These are phyloP conservation scores for Lepeophtheirus nordmannii DNA, from an alignment of 2,888 invertebrate genomes.

Conservation along the genomic window DNA sequence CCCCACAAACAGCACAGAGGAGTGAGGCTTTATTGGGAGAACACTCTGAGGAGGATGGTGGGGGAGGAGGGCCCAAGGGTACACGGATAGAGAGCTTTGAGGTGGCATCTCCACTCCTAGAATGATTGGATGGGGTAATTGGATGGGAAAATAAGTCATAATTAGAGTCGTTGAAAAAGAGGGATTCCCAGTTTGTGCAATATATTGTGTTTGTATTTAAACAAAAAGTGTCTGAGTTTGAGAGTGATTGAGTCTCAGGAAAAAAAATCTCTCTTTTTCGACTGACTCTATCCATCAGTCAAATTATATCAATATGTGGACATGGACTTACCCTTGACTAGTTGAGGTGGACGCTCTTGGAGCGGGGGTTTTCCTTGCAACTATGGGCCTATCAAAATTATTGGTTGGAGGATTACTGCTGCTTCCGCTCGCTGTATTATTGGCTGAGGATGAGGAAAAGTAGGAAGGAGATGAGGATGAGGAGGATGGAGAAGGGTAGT, in stretches of 20 bases:
- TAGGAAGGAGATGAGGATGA: not conserved
- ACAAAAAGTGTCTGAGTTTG: too few relatives aligned
- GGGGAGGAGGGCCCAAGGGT: constrained; percentile 26
- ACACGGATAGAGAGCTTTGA: constrained; percentile 27
- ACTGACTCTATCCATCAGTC: too few relatives aligned
- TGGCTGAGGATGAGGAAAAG: not conserved
- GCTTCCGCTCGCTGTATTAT: not conserved
- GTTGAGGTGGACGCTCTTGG: not conserved
- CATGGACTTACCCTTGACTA: constrained; percentile 8
- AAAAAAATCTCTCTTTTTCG: too few relatives aligned
- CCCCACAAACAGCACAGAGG: constrained; percentile 93
- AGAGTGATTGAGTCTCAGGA: too few relatives aligned
- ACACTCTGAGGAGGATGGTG: constrained; percentile 27
- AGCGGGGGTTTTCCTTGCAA: not conserved
- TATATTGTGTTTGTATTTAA: too few relatives aligned
- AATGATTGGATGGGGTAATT: too few relatives aligned
- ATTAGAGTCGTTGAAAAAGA: too few relatives aligned
- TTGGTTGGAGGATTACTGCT: not conserved
- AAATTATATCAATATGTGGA: too few relatives aligned
- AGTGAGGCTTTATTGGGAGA: constrained; percentile 36
- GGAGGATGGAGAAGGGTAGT: constrained; percentile 14
- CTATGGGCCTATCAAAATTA: not conserved
- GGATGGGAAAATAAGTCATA: too few relatives aligned
- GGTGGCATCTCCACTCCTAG: too few relatives aligned
- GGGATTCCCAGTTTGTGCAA: too few relatives aligned